Evolutionary conservation across 2,797 vertebrate genomes (phyloP), one percentile per base, ranked within the genome.

Genomic region (Rhincodon typus): DNA sequence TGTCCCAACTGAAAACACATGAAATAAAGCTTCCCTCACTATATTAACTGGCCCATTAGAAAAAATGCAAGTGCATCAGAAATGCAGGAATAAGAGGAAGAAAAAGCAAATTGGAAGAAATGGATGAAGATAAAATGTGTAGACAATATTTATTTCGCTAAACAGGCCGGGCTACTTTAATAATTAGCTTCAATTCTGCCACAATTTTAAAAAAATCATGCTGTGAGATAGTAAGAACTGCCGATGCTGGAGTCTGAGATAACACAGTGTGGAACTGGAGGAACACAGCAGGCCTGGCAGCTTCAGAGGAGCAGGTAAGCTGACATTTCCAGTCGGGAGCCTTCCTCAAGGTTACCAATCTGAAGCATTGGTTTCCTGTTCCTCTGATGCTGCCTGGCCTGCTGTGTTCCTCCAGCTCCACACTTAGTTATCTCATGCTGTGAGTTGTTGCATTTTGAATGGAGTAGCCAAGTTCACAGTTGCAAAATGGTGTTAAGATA

Each of bases 1-100:
- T 93, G 38, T 69, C 62, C n/a, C 66, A 3, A 0, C 66, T 93
- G 21, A 69, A 69, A 93, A 69, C 8, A 42, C 66, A 27, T 27
- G 21, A 25, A 93, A 42, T 69, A 69, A 93, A 93, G n/a, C 90
- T 69, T 62, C n/a, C 21, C 21, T 93, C 90, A 42, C n/a, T 42
- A 62, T n/a, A 93, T 69, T 93, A 93, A 69, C 66, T 27, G 90
- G 66, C 23, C 90, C 90, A 93, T 93, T 93, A 93, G 90, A 69
- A 62, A 93, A 69, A 93, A 42, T 69, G 66, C n/a, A 69, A 93
- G n/a, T n/a, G 42, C n/a, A 25, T 93, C 90, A 69, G n/a, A 93
- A 93, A 93, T 69, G 38, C 38, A 38, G 90, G 34, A 67, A 42
- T 19, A 42, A 84, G 21, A 69, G n/a, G 66, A 93, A 42, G 23